phyloP scores from a whole-genome alignment of 1,140 invertebrate species.

The Drosophila persimilis region DNA sequence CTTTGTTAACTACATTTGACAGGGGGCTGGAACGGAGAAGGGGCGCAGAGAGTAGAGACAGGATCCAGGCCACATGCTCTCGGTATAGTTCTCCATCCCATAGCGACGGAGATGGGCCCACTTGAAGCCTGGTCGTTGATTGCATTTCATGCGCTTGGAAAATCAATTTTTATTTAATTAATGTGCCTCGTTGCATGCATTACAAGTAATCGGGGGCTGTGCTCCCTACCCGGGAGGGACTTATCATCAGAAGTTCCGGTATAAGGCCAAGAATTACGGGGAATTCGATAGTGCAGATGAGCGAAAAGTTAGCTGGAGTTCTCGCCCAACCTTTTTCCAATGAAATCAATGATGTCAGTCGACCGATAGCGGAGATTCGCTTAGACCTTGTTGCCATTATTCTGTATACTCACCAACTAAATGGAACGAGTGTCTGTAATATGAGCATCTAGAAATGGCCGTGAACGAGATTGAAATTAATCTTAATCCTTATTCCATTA shows the following conservation, averaged over 20 bases:
- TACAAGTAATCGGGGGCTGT: constrained; percentile 26
- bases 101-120: constrained; percentile 40
- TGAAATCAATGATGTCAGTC: too few species aligned
- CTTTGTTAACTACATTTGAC: constrained; percentile 80
- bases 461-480: too few species aligned
- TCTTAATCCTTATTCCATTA: too few species aligned
- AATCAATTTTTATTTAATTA: constrained; percentile 81
- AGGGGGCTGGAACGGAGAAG: constrained; percentile 39
- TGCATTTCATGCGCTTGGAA: constrained; percentile 78
- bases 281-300: too few species aligned
- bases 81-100: constrained; percentile 25
- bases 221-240: background rate
- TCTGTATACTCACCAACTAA: too few species aligned
- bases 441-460: too few species aligned
- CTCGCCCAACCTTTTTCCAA: too few species aligned
- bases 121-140: constrained; percentile 73
- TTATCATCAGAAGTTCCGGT: too few species aligned
- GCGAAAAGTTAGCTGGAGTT: too few species aligned
- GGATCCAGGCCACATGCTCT: constrained; percentile 23
- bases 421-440: too few species aligned
- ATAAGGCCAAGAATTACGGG: background rate
- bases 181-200: constrained; percentile 73
- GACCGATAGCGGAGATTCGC: too few species aligned
- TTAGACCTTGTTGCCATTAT: too few species aligned
- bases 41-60: background rate